Base-by-base conservation (phyloP, 2,888 invertebrate genomes). In the Crematogaster levior region DNA sequence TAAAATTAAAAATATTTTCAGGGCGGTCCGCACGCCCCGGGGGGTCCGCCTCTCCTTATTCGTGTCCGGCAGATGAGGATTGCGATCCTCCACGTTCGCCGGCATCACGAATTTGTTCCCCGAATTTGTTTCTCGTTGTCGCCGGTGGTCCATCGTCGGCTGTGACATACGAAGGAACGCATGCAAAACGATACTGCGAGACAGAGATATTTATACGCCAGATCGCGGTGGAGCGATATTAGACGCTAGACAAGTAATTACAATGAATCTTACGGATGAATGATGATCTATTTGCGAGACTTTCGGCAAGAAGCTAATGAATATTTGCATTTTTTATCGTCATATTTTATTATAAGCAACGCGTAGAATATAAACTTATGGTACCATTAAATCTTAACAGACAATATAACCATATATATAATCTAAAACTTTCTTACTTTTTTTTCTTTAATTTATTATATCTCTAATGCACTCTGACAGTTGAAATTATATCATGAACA, bases 1-100 rank as follows among this genome's bases (percentile, higher is more conserved):
- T 92, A 92, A 93, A 93, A 92, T 92, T 91, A 88, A 90, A 91
- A 91, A 92, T 89, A 90, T 91, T 88, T 89, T 91, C 89, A 89
- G 90, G 90, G 89, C 90, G 90, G 91, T 86, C 90, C 86, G 81
- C 66, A 60, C 91, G 66, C 92, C 81, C 90, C 91, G 85, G 92
- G 92, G 91, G 92, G 92, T 92, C 92, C 85, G 48, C 63, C 70
- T 73, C 68, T 66, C 56, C 30, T 53, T 66, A 46, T 72, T 77
- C 84, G 66, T 65, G 9, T 12, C 51, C 51, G 81, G 83, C 84
- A 77, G 72, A 81, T 74, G 37, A 72, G 83, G 80, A 84, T 85
- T 46, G 72, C 85, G 84, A 82, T 85, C 86, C 86, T 84, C 81
- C 79, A 60, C 85, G 53, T 80, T 79, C 27, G 70, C 88, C 85